Base-by-base conservation (phyloP, 2,797 vertebrate species). In the Nasua narica region DNA sequence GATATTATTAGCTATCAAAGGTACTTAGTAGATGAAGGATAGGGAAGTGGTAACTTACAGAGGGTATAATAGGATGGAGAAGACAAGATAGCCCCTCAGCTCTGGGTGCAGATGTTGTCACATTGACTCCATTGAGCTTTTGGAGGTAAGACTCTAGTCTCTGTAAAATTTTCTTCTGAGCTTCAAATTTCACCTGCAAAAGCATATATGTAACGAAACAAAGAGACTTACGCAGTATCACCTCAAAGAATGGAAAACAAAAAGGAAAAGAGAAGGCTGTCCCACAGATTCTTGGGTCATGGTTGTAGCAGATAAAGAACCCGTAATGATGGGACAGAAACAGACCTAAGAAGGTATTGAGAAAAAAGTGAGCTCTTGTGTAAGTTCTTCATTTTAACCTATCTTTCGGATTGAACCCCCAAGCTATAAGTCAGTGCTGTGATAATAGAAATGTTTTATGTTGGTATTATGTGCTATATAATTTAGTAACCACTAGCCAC, bases 161-260 rank as follows among this genome's bases (percentile, higher is more conserved):
- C 94, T 98, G 98, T 92, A 99, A 96, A 91, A 99, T 98, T 88
- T 84, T 98, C 97, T 98, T 98, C 97, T 99, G 99, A 35, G 97
- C 98, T 86, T 99, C 98, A 93, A 98, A 99, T 98, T 99, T 99
- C 40, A 99, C 94, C 97, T 99, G 97, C 48, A 94, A 94, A 93
- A 88, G 48, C 93, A 94, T 67, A 74, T 56, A 87, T 77, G 40
- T 52, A 94, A 95, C n/a, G 54, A 72, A 85, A 90, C 37, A 88
- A 93, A 79, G 84, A 67, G 8, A 65, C 10, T 95, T 93, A 50
- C 74, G 65, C 62, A 96, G 32, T 50, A 86, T 96, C 43, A 60
- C 48, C 18, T 43, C 25, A 93, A 96, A 93, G 90, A 91, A 43
- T 50, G 62, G 40, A 93, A 79, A 93, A 94, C 50, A 87, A 0